phyloP scores from a whole-genome alignment of 2,797 vertebrate species.

The Carcharodon carcharias region DNA sequence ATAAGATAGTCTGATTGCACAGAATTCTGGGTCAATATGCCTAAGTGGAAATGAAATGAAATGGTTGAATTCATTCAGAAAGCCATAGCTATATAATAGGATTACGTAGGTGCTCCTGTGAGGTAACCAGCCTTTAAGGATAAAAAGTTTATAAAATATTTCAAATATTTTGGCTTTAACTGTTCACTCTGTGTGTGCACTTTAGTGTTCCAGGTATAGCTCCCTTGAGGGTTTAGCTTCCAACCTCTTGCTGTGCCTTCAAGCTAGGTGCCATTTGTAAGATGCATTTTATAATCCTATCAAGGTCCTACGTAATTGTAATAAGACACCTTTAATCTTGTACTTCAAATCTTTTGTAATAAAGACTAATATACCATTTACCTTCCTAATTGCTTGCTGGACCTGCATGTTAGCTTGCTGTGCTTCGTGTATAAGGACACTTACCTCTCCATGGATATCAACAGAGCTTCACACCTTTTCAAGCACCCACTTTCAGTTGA shows the following conservation, averaged over 20 bases:
- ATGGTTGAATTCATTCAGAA: background rate
- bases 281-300: background rate
- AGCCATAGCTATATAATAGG: background rate
- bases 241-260: background rate
- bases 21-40: background rate
- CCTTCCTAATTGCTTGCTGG: too few relatives aligned
- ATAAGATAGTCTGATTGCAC: background rate
- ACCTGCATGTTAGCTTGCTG: too few relatives aligned
- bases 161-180: background rate
- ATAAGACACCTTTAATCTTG: too few relatives aligned
- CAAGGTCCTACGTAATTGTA: too few relatives aligned
- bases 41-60: background rate
- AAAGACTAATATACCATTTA: too few relatives aligned
- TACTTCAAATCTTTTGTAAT: too few relatives aligned
- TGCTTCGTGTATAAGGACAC: too few relatives aligned
- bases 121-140: background rate
- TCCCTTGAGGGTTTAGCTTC: background rate
- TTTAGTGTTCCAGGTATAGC: background rate
- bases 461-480: too few relatives aligned
- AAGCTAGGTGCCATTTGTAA: background rate
- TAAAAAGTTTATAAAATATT: background rate
- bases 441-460: too few relatives aligned
- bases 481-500: too few relatives aligned
- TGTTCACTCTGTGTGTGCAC: background rate
- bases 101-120: background rate